A percentile compares a stretch with the other conserved stretches of the same genome.
phyloP scores from a whole-genome alignment of 2,888 invertebrate species.

The Aspidiotus destructor region DNA sequence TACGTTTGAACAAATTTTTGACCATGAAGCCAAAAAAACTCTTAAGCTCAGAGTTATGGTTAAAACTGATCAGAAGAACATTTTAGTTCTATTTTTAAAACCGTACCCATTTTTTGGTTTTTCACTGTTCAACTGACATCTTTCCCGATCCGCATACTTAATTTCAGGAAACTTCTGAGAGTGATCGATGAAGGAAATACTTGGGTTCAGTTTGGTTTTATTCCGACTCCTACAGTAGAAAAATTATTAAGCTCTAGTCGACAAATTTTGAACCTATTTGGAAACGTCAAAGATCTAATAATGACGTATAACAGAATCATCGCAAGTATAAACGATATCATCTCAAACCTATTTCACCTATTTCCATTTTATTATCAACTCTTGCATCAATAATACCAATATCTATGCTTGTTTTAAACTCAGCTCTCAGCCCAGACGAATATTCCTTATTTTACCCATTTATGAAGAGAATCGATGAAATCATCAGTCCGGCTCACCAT shows the following conservation, averaged over 20 bases:
- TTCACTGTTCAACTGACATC: too few relatives aligned
- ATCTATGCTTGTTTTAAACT: too few relatives aligned
- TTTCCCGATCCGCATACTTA: not conserved
- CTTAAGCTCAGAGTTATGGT: too few relatives aligned
- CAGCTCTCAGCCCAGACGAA: conserved; percentile 12
- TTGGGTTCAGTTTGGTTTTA: conserved; percentile 15
- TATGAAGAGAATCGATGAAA: not conserved
- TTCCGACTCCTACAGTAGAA: not conserved
- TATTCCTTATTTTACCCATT: conserved; percentile 9
- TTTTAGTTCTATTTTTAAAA: too few relatives aligned
- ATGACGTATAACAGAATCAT: conserved; percentile 15
- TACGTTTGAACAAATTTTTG: too few relatives aligned
- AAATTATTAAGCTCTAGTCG: conserved; percentile 6
- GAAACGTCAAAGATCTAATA: conserved; percentile 17
- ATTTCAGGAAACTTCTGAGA: conserved; percentile 17
- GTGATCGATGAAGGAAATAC: conserved; percentile 4
- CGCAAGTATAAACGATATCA: not conserved
- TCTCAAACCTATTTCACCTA: too few relatives aligned
- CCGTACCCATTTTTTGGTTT: too few relatives aligned
- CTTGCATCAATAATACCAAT: too few relatives aligned
- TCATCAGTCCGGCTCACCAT: conserved; percentile 11
- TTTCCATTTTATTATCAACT: not conserved
- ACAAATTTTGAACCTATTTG: conserved; percentile 15
- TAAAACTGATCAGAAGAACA: too few relatives aligned
- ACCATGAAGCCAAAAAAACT: too few relatives aligned